Conservation (phyloP, 2,888 invertebrate species). For the Tupiocoris notatus region DNA sequence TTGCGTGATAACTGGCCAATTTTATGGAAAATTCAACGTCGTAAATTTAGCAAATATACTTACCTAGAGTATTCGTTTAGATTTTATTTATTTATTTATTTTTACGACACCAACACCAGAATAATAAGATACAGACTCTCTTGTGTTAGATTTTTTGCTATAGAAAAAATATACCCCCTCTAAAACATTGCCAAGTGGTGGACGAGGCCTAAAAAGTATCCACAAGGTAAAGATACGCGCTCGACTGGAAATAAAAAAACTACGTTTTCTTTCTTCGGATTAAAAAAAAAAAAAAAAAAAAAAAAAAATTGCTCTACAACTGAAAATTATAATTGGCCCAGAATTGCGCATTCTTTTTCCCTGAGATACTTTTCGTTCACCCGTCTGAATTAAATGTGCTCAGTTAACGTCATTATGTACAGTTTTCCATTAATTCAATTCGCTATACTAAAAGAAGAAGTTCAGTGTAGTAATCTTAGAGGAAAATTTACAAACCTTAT, state of each 20-base stretch:
- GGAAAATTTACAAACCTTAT: background rate
- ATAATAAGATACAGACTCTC: slow-evolving; percentile 33
- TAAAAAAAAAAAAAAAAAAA: no score
- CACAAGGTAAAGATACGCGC: no score
- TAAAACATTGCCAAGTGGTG: background rate
- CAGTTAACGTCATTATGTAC: background rate
- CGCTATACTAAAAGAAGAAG: background rate
- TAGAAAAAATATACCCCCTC: background rate
- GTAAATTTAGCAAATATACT: background rate
- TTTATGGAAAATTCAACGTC: background rate
- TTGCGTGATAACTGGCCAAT: background rate
- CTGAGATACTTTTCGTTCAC: background rate
- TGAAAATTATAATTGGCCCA: no score
- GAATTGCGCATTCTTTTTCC: background rate
- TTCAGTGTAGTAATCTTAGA: background rate
- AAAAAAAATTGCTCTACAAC: no score
- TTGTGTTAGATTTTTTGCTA: background rate
- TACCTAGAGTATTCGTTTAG: background rate
- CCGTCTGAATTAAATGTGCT: background rate
- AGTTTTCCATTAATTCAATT: background rate
- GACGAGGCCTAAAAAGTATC: background rate
- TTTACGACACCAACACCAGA: slow-evolving; percentile 1
- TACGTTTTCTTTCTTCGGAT: no score
- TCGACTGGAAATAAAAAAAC: no score
- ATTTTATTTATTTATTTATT: no score